These are phyloP conservation scores for Sebastolobus alascanus DNA, from an alignment of 2,797 vertebrate species.

Conservation along the genomic window DNA sequence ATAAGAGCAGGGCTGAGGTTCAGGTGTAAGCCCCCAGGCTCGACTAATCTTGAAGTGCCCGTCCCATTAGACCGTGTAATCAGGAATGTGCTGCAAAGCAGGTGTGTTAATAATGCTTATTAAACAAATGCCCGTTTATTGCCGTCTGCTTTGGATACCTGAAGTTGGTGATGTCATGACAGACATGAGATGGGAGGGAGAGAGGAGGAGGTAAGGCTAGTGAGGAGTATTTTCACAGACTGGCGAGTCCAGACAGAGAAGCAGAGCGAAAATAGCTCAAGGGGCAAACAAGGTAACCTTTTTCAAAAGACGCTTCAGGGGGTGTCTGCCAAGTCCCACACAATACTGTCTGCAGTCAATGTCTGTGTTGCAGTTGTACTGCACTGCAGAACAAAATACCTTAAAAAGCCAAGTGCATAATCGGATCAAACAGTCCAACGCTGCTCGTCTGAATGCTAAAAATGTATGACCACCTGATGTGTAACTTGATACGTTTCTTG, in stretches of 20 bases:
- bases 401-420: conserved; percentile 64
- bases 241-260: conserved; percentile 81
- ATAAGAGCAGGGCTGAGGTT: conserved; percentile 69
- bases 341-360: conserved; percentile 82
- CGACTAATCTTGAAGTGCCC: conserved; percentile 76
- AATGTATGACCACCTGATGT: conserved; percentile 28
- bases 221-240: conserved; percentile 82
- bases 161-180: conserved; percentile 78
- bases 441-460: conserved; percentile 50
- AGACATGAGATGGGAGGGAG: conserved; percentile 68
- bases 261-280: conserved; percentile 82
- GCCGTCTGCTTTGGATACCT: conserved; percentile 84
- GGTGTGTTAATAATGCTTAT: conserved; percentile 84
- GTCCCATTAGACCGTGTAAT: conserved; percentile 84
- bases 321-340: conserved; percentile 85
- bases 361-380: conserved; percentile 75
- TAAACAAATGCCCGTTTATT: conserved; percentile 82
- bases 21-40: conserved; percentile 91
- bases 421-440: conserved; percentile 48
- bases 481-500: conserved; percentile 31
- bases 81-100: conserved; percentile 84
- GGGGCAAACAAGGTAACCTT: conserved; percentile 85
- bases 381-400: conserved; percentile 71
- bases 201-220: conserved; percentile 68
- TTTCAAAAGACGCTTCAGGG: conserved; percentile 81